Evolutionary conservation across 2,888 invertebrate genomes (phyloP), one percentile per base, ranked within the genome.

Genomic region (Amitus sp.): DNA sequence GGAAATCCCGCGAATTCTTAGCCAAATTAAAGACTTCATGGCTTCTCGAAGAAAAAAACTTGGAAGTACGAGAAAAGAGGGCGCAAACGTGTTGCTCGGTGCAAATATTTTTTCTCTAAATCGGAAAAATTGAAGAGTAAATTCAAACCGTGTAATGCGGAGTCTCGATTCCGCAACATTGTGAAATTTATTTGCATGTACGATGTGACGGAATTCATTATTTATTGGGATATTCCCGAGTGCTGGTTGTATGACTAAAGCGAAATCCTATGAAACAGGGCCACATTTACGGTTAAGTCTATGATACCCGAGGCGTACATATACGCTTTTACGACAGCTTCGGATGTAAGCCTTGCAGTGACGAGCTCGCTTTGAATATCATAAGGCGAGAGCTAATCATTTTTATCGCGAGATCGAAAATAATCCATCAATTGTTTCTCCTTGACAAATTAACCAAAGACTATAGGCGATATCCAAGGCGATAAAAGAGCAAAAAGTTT

Each of bases 261-360:
- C 58, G 23, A 48, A 51, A 55, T 51, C 48, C 58, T 58, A 62
- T 51, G 40, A 46, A 42, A 43, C 57, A 47, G 54, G 30, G 54
- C 49, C 30, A 54, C 62, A 58, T 63, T 42, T 63, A 63, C 53
- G 58, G 54, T 42, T 58, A 55, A 59, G 63, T 63, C 56, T 49
- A 42, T 52, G 56, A 63, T 63, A 62, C 62, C 63, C 58, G n/a
- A n/a, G n/a, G n/a, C n/a, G n/a, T n/a, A n/a, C n/a, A 52, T 56
- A 49, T 59, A 63, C 46, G 59, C 63, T 63, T 63, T 63, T 63
- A 63, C 63, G 59, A 63, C 56, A 37, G 52, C 46, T 55, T 42
- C 42, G 48, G 45, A 55, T 59, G 59, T 63, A 63, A 63, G 55
- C 63, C 48, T 43, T 50, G 53, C 46, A 49, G 48, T 48, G 48